phyloP scores from a whole-genome alignment of 2,888 invertebrate genomes.

The Erpobdella octoculata region DNA sequence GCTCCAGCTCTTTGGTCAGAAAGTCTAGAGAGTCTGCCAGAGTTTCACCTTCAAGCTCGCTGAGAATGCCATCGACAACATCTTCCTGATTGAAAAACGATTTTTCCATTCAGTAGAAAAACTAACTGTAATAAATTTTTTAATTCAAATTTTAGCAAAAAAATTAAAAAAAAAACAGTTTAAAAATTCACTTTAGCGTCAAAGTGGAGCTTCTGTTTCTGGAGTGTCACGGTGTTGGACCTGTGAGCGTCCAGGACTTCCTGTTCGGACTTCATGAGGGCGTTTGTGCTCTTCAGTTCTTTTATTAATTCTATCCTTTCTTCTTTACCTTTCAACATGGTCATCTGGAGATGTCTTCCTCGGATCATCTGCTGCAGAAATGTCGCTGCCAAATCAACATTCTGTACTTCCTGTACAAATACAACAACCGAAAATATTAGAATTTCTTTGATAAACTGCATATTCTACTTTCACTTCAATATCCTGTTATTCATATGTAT shows the following conservation, averaged over 20 bases:
- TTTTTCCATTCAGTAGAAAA: no score
- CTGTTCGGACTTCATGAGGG: slow-evolving; percentile 59
- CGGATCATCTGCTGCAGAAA: slow-evolving; percentile 63
- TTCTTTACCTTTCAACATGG: slow-evolving; percentile 68
- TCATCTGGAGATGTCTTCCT: slow-evolving; percentile 66
- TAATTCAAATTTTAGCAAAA: not conserved
- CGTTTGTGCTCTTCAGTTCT: slow-evolving; percentile 62
- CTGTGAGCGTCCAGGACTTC: slow-evolving; percentile 46
- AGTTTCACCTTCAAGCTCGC: slow-evolving; percentile 63
- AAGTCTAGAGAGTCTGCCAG: slow-evolving; percentile 67
- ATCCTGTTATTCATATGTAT: no score
- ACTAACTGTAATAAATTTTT: no score
- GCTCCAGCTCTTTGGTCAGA: slow-evolving; percentile 68
- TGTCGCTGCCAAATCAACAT: slow-evolving; percentile 58
- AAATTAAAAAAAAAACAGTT: not conserved
- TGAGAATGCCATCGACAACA: slow-evolving; percentile 59
- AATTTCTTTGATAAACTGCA: not conserved
- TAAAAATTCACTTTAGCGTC: not conserved
- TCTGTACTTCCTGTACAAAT: slow-evolving; percentile 49
- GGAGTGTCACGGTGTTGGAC: slow-evolving; percentile 43
- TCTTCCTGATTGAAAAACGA: no score
- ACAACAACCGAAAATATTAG: not conserved
- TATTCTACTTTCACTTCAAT: no score
- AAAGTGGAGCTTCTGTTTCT: not conserved
- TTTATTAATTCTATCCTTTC: slow-evolving; percentile 65